These are phyloP conservation scores for Eucera pruinosa DNA, from an alignment of 2,888 invertebrate species.

Conservation along the genomic window DNA sequence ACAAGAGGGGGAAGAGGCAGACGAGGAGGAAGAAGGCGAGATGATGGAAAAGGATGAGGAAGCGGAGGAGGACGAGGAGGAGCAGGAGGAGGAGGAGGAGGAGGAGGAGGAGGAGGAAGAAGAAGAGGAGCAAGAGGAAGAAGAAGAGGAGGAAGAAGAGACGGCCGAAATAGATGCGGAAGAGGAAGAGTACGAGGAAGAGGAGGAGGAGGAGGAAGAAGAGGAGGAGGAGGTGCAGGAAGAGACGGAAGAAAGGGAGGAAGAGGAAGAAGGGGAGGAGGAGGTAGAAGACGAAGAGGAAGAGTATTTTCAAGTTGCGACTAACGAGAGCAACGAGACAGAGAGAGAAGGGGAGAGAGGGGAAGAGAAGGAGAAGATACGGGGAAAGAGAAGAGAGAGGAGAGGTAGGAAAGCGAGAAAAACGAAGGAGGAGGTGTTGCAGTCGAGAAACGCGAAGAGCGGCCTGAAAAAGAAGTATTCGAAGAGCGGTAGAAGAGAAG, in stretches of 20 bases:
- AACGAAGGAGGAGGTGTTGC: constrained; percentile 2
- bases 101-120: neutral
- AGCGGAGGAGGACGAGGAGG: too few relatives aligned
- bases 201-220: neutral
- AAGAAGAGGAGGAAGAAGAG: neutral
- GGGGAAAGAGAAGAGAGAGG: too few relatives aligned
- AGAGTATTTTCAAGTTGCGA: neutral
- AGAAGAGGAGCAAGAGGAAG: too few relatives aligned
- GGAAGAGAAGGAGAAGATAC: neutral
- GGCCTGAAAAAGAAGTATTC: constrained; percentile 79
- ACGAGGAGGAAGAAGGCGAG: neutral
- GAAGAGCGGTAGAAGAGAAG: constrained; percentile 75
- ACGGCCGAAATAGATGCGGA: neutral
- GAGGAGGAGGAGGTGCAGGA: constrained; percentile 27
- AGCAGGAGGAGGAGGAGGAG: neutral
- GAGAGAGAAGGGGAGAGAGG: neutral
- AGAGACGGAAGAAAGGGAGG: neutral
- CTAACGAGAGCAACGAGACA: neutral
- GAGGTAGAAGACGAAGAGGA: neutral
- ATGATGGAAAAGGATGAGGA: neutral
- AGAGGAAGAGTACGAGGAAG: neutral
- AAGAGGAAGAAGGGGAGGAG: neutral
- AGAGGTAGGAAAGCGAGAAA: constrained; percentile 3
- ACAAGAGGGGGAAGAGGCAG: neutral
- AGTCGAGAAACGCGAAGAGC: constrained; percentile 81